Evolutionary conservation across 2,888 invertebrate species (phyloP), one percentile per base, ranked within the genome.

Genomic region (Drosophila neonasuta): DNA sequence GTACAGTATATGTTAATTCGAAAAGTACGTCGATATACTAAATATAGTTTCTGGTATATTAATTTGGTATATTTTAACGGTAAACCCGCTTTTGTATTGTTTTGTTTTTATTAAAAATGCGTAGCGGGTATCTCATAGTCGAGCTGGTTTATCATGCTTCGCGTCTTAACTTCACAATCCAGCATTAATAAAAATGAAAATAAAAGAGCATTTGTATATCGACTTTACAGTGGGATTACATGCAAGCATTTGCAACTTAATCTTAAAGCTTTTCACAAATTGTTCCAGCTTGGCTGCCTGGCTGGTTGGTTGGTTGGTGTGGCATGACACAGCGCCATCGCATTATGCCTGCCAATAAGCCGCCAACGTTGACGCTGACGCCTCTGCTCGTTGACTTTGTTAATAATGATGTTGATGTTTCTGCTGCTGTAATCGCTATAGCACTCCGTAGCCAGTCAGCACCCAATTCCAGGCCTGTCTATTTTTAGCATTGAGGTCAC

Each of bases 341-440:
- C 79, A 78, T 78, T 65, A 78, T 75, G 75, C 62, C 79, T 74
- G 80, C 74, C 76, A 72, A 71, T 76, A 71, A 79, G 77, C 66
- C 49, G 59, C 57, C 49, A 24, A n/a, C 39, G 41, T 11, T 11
- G 55, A 10, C 20, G 46, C 10, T 32, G 32, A 10, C 32, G 71
- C 55, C 30, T 52, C 39, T 48, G 71, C 67, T 80, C 74, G 80
- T 83, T 80, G 84, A 83, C 86, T 80, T 73, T 64, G 85, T 74
- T 80, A 86, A 80, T 80, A 86, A 80, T 80, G 86, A 80, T 80
- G 80, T 81, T 63, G 61, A 51, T 65, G 58, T 52, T 64, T 44
- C 36, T 39, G 62, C 56, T 63, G 68, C 49, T 75, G 68, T 64
- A 63, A 65, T 71, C 65, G 68, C 44, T 58, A 45, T 34, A 41